Base-by-base conservation (phyloP, 1,140 invertebrate species). In the Papilio dardanus region DNA sequence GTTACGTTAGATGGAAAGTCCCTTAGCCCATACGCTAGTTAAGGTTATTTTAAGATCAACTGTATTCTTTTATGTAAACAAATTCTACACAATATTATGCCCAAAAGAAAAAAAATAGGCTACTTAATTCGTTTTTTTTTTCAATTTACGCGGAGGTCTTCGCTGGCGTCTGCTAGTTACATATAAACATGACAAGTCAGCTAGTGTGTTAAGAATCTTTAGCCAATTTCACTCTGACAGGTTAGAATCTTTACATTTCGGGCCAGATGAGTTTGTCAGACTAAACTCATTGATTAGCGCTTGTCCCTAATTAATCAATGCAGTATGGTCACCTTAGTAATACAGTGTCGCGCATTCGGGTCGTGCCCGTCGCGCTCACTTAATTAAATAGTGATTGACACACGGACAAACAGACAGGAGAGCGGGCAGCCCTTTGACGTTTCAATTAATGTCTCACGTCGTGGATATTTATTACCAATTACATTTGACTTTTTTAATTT, bases 321-420 rank as follows among this genome's bases (percentile, higher is more conserved):
- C n/a, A 46, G n/a, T 46, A 28, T 67, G 7, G 33, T 19, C 12
- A 67, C 1, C 31, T 5, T 67, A 66, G 31, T 35, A 66, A 66
- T 31, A 66, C 31, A 66, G 65, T 66, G 65, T 35, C 16, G 6
- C 16, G 65, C 65, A 66, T 66, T 66, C 65, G 65, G 65, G 30
- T 33, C 65, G 67, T 62, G 71, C 71, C 76, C 67, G 58, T 71
- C 71, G 71, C 75, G 62, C 66, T 74, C 50, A n/a, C 46, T 58
- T 75, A 78, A 76, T 78, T 75, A 78, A 76, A 67, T 76, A 76
- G 67, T 78, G 77, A 76, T 78, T 67, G 77, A 54, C 74, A 65
- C 46, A 68, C 58, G 58, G 74, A 74, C 62, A 77, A 73, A 75
- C 65, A 54, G 35, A 71, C 74, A 71, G 42, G 66, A 74, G 65